Conservation (phyloP, 2,113 vertebrate species). For the Chloebia gouldiae region DNA sequence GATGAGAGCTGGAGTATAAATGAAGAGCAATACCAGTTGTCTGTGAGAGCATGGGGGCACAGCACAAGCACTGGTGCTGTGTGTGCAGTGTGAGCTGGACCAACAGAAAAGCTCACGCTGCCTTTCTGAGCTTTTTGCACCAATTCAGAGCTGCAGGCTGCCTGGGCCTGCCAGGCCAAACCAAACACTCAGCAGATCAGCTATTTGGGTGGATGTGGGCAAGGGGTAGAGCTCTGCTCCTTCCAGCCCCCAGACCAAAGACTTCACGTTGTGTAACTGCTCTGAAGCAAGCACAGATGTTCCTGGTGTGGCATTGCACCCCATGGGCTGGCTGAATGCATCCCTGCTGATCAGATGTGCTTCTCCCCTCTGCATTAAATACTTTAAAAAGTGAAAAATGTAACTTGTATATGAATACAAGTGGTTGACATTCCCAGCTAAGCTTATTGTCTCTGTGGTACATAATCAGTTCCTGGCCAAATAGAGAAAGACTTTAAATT, state of each 20-base stretch:
- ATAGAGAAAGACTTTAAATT: not conserved
- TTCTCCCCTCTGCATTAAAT: not conserved
- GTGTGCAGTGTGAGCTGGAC: not conserved
- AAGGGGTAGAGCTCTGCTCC: not conserved
- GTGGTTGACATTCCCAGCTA: not conserved
- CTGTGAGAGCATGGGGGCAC: not conserved
- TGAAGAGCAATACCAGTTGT: not conserved
- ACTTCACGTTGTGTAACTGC: accelerated
- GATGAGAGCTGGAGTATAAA: not conserved
- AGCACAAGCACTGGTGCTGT: accelerated
- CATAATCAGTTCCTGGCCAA: not conserved
- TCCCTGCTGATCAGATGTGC: not conserved
- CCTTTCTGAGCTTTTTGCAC: not conserved
- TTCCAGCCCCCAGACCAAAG: not conserved
- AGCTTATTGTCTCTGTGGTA: not conserved
- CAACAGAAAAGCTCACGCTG: accelerated
- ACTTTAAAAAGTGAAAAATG: not conserved
- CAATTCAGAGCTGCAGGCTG: not conserved
- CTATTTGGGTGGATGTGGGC: not conserved
- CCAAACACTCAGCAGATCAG: not conserved
- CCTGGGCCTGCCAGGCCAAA: not conserved
- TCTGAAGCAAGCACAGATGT: not conserved
- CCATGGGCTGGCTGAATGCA: not conserved
- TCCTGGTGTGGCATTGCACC: not conserved
- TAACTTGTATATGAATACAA: not conserved